A percentile compares a stretch with the other conserved stretches of the same genome.
These are phyloP conservation scores for Carposina sasakii DNA, from an alignment of 1,140 invertebrate genomes.

Conservation along the genomic window DNA sequence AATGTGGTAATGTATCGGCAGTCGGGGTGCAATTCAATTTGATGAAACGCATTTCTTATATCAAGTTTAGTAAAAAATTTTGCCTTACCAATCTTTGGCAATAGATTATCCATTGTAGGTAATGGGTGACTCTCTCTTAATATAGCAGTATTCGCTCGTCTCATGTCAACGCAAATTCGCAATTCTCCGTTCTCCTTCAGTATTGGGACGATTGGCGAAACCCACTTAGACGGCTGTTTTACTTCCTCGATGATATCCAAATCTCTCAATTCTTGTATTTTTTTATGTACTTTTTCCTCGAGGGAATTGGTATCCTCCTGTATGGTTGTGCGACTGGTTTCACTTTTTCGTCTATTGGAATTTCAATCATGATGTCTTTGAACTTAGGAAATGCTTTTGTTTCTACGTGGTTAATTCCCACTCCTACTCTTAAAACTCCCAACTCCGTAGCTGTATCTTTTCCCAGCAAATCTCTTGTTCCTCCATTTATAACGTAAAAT, in stretches of 20 bases:
- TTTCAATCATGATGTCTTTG: constrained; percentile 21
- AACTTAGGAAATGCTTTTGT: constrained; percentile 16
- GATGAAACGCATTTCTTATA: constrained; percentile 26
- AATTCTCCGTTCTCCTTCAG: constrained; percentile 26
- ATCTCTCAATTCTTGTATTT: constrained; percentile 11
- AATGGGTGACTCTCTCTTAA: constrained; percentile 27
- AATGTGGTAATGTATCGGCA: constrained; percentile 29
- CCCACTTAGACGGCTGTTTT: constrained; percentile 26
- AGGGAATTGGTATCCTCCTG: constrained; percentile 21
- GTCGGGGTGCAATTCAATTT: constrained; percentile 23
- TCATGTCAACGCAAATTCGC: constrained; percentile 38
- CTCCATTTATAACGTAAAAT: constrained; percentile 19
- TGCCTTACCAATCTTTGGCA: constrained; percentile 23
- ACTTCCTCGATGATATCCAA: constrained; percentile 29
- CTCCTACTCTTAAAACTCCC: constrained; percentile 15
- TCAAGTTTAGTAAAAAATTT: constrained; percentile 29
- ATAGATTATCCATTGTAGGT: constrained; percentile 25
- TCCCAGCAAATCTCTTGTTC: constrained; percentile 14
- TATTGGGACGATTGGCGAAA: constrained; percentile 32
- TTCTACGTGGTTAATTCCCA: neutral
- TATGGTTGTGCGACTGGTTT: constrained; percentile 22
- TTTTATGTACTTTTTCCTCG: constrained; percentile 6
- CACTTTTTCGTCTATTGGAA: constrained; percentile 21
- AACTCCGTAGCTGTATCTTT: constrained; percentile 16
- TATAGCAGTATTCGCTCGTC: constrained; percentile 39